phyloP scores from a whole-genome alignment of 2,113 vertebrate species.

The Theristicus caerulescens region DNA sequence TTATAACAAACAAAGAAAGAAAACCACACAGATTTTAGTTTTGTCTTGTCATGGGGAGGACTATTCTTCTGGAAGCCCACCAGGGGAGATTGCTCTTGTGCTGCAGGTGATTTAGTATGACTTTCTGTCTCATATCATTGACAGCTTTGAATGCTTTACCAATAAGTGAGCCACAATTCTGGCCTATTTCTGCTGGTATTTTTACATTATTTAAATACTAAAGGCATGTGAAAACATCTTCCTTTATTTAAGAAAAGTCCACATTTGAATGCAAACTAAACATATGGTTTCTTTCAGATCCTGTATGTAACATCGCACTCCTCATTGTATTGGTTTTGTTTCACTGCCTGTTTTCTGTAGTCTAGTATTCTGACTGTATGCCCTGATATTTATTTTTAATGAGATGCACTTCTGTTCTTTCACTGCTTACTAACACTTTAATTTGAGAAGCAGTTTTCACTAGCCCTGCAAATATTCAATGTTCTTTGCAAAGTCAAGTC shows the following conservation, averaged over 20 bases:
- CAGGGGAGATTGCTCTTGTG: not conserved
- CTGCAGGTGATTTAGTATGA: not conserved
- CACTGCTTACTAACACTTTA: slow-evolving; percentile 52
- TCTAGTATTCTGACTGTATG: not conserved
- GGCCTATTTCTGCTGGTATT: not conserved
- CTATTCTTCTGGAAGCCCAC: not conserved
- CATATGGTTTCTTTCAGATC: not conserved
- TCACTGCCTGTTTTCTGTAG: not conserved
- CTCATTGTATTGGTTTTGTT: not conserved
- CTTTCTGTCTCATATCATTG: not conserved
- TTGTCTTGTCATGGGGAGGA: not conserved
- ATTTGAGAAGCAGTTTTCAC: slow-evolving; percentile 47
- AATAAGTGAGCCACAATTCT: not conserved
- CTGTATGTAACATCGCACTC: not conserved
- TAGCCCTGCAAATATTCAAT: slow-evolving; percentile 48
- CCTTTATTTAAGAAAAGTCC: not conserved
- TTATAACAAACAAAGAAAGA: not conserved
- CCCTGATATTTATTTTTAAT: slow-evolving; percentile 32
- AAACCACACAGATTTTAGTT: not conserved
- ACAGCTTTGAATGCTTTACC: not conserved
- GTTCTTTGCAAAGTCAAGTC: slow-evolving; percentile 62
- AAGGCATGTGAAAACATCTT: not conserved
- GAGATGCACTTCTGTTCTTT: slow-evolving; percentile 48
- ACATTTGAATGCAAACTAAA: not conserved
- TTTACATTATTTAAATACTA: not conserved